Evolutionary conservation across 2,113 vertebrate species (phyloP), one percentile per base, ranked within the genome.

Genomic region (Vanacampus margaritifer): DNA sequence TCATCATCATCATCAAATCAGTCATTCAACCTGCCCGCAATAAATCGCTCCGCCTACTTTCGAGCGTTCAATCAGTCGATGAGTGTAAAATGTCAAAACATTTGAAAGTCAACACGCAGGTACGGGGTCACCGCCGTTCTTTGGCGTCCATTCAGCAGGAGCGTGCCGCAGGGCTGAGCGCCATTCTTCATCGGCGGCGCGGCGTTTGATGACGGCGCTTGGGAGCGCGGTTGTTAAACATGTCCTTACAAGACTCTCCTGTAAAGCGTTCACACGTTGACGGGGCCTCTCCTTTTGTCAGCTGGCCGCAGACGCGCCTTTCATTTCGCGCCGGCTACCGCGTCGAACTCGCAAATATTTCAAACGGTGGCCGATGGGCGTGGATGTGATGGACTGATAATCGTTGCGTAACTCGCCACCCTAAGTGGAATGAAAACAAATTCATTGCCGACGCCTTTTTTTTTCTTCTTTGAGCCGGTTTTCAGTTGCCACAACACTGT

Each of bases 161-260:
- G 60, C 14, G n/a, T 7, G 39, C 60, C 23, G 6, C 2, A 45
- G 60, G 60, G 23, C 24, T 26, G 36, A 26, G 24, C 39, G 26
- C 26, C 57, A 24, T 39, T 62, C 59, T 26, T 26, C n/a, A 10
- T 43, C 37, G 24, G n/a, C 17, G 4, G 16, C 16, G 12, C 19
- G 6, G 2, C 21, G 6, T 62, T 59, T 41, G 60, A 43, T 41
- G 37, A 23, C 12, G 35, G 19, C 8, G 32, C 28, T 37, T 23
- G 11, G 35, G 21, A 23, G 36, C 39, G 23, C 1, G 23, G 37
- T n/a, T 17, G 23, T 24, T 26, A 9, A 62, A 43, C 60, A 26
- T 45, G 60, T 26, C 39, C n/a, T 62, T 26, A 11, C 60, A 62
- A 24, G 59, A 24, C n/a, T 41, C 59, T 62, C n/a, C n/a, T 62